These are phyloP conservation scores for Harpegnathos saltator DNA, from an alignment of 1,140 invertebrate genomes.

Conservation along the genomic window DNA sequence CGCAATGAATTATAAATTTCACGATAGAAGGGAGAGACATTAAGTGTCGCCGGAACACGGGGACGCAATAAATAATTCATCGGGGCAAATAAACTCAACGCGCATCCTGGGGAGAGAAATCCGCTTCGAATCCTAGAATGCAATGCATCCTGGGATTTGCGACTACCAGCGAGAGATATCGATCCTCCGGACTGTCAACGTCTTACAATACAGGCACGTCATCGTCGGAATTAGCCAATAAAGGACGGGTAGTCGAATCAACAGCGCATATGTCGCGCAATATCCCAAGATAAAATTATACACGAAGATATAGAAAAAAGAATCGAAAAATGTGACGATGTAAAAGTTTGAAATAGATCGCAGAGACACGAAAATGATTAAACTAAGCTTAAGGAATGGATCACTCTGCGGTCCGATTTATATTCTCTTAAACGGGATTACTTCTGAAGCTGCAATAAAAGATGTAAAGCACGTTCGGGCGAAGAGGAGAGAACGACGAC, in stretches of 20 bases:
- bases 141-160: slow-evolving; percentile 34
- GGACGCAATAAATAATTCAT: slow-evolving; percentile 50
- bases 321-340: too few species aligned
- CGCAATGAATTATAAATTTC: slow-evolving; percentile 37
- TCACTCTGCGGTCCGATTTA: slow-evolving; percentile 6
- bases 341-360: too few species aligned
- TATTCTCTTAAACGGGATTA: neutral
- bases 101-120: slow-evolving; percentile 9
- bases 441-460: neutral
- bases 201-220: slow-evolving; percentile 40
- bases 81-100: slow-evolving; percentile 49
- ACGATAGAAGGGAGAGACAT: neutral
- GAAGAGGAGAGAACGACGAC: neutral
- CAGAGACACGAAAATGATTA: neutral
- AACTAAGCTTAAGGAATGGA: neutral
- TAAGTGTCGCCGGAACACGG: slow-evolving; percentile 21
- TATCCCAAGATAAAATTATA: neutral
- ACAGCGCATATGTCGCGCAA: neutral
- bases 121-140: slow-evolving; percentile 17
- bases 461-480: neutral
- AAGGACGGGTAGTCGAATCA: neutral
- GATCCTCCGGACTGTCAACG: slow-evolving; percentile 20
- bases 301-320: neutral
- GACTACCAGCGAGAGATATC: slow-evolving; percentile 39
- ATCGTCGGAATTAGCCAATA: slow-evolving; percentile 35